Evolutionary conservation across 2,113 vertebrate genomes (phyloP).

Genomic region (Anoura caudifer): DNA sequence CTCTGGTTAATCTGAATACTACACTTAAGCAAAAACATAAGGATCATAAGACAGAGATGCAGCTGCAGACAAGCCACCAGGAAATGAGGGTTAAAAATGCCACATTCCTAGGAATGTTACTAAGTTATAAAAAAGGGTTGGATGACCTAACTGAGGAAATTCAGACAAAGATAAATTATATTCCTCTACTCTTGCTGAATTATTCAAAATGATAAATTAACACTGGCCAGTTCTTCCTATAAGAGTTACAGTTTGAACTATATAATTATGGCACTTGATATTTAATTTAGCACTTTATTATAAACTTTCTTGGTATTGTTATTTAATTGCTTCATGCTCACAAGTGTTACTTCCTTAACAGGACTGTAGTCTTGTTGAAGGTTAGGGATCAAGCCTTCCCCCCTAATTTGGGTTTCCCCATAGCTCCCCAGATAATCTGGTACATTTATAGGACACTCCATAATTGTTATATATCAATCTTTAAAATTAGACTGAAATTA

Average conservation of each 20-base stretch:
- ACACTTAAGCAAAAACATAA: not conserved
- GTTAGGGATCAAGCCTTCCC: not conserved
- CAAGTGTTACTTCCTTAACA: not conserved
- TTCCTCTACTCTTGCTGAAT: conserved; percentile 27
- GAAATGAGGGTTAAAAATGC: conserved; percentile 5
- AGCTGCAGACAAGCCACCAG: not conserved
- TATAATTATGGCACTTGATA: conserved; percentile 51
- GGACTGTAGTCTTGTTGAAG: not conserved
- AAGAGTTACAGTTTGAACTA: conserved; percentile 43
- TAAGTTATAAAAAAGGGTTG: conserved; percentile 32
- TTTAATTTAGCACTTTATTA: conserved; percentile 61
- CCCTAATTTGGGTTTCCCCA: not conserved
- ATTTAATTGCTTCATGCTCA: conserved; percentile 43
- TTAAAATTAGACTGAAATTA: conserved; percentile 11
- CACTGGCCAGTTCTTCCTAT: conserved; percentile 22
- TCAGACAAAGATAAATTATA: conserved; percentile 57
- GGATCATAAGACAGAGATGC: not conserved
- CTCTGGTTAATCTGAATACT: not conserved
- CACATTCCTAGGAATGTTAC: not conserved
- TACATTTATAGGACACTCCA: not conserved
- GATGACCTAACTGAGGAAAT: conserved; percentile 28
- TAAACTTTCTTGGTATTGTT: conserved; percentile 23
- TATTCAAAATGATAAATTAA: conserved; percentile 60
- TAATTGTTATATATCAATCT: not conserved
- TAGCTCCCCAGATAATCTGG: not conserved